Evolutionary conservation across 2,888 invertebrate species (phyloP), one percentile per base, ranked within the genome.

Genomic region (Kryphioiulus occultus): DNA sequence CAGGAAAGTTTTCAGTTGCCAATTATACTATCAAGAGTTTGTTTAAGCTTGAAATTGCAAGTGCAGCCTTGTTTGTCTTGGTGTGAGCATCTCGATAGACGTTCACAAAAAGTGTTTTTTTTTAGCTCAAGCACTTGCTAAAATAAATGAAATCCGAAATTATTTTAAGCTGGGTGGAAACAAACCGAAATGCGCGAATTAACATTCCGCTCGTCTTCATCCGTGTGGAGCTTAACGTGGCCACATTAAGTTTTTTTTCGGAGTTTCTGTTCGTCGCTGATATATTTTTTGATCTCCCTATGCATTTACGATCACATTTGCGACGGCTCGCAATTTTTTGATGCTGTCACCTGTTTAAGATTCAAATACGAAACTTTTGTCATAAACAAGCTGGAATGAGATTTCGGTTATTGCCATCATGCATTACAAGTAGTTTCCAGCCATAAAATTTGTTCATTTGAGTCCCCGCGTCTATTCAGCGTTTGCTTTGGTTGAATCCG

Each of bases 331-430:
- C 78, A 30, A 78, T 30, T 78, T 78, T 78, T 78, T 78, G 22
- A 78, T 30, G 78, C 78, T 78, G 78, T 78, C 78, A 78, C 78
- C 78, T 78, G 78, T 22, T 78, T 22, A 78, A 10, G 26, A 26
- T 78, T 78, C 78, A 78, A 78, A 78, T 30, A 30, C 15, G 78
- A 78, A 78, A 78, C 78, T 78, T 78, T 78, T 78, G 78, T 78
- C 78, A 78, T 78, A 78, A 78, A 78, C 78, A 78, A 78, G 78
- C 78, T 78, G 78, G 78, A 78, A 78, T 78, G 78, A 78, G 78
- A 78, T 78, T 78, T 78, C 78, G 78, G 78, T 78, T 78, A 78
- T 78, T 78, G 78, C 78, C 78, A 78, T 78, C 78, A 15, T 78
- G 78, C 78, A 78, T 78, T 78, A 78, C 78, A 78, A 78, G 78